Evolutionary conservation across 2,797 vertebrate species (phyloP).

Genomic region (Rhinogobio ventralis): DNA sequence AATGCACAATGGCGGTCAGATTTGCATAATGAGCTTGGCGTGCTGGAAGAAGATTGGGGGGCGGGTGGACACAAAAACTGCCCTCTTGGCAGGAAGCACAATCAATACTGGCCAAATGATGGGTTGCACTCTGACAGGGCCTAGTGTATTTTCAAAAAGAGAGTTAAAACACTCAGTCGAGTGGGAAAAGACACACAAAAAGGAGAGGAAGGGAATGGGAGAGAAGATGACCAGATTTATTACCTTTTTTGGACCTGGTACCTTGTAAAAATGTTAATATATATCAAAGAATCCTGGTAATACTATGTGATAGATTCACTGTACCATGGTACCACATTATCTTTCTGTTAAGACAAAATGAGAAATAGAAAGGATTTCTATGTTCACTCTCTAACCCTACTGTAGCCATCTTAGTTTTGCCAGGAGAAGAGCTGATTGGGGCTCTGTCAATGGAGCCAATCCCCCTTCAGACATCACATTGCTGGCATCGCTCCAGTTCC

Average conservation of each 20-base stretch:
- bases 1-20: slow-evolving; percentile 68
- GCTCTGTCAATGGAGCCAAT: slow-evolving; percentile 5
- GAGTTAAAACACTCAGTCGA: not conserved
- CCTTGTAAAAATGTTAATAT: not conserved
- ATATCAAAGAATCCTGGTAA: not conserved
- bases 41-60: slow-evolving; percentile 69
- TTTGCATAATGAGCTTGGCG: slow-evolving; percentile 79
- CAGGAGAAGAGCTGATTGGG: slow-evolving; percentile 21
- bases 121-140: slow-evolving; percentile 58
- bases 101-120: slow-evolving; percentile 67
- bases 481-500: slow-evolving; percentile 35
- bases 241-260: not conserved
- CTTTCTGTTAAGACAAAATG: slow-evolving; percentile 23
- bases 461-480: slow-evolving; percentile 24
- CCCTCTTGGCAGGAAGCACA: slow-evolving; percentile 69
- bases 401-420: slow-evolving; percentile 1
- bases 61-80: slow-evolving; percentile 64
- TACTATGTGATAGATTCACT: not conserved
- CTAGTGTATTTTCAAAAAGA: slow-evolving; percentile 53
- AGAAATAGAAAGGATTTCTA: slow-evolving; percentile 3
- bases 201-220: not conserved
- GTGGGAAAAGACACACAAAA: slow-evolving; percentile 21
- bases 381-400: slow-evolving; percentile 12
- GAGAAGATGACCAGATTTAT: not conserved
- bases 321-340: not conserved